These are phyloP conservation scores for Orthonychiurus folsomi DNA, from an alignment of 2,888 invertebrate species.

Conservation along the genomic window DNA sequence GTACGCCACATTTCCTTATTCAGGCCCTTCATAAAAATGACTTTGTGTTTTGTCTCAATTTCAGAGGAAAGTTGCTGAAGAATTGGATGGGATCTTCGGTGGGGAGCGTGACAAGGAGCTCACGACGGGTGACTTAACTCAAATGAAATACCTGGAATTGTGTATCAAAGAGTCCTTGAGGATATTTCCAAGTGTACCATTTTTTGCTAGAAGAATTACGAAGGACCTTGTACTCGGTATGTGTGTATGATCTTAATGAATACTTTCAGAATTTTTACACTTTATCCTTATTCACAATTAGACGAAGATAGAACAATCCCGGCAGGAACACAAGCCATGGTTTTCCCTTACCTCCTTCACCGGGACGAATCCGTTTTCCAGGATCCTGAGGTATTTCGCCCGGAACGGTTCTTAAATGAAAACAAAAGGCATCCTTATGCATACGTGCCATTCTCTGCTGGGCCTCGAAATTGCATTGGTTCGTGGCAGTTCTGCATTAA, in stretches of 20 bases:
- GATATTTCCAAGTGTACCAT: conserved; percentile 45
- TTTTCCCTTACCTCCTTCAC: conserved; percentile 17
- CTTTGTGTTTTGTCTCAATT: no score
- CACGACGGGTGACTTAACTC: conserved; percentile 46
- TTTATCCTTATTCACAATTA: no score
- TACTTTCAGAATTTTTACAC: no score
- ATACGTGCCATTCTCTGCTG: conserved; percentile 22
- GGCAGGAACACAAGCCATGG: conserved; percentile 10
- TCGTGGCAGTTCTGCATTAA: not conserved
- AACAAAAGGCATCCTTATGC: conserved; percentile 19
- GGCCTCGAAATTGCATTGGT: conserved; percentile 24
- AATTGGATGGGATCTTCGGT: conserved; percentile 47
- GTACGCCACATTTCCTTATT: not conserved
- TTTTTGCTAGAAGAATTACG: conserved; percentile 42
- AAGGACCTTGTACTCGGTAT: conserved; percentile 34
- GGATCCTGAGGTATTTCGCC: conserved; percentile 18
- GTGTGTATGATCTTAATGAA: no score
- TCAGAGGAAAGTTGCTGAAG: conserved; percentile 45
- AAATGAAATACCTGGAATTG: conserved; percentile 44
- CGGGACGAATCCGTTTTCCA: conserved; percentile 17
- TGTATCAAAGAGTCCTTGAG: conserved; percentile 46
- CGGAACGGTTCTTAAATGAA: conserved; percentile 20
- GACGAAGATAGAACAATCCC: conserved; percentile 13
- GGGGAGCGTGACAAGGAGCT: conserved; percentile 44
- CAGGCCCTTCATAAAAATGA: not conserved